Evolutionary conservation across 2,113 vertebrate genomes (phyloP).

Genomic region (Cynocephalus volans): DNA sequence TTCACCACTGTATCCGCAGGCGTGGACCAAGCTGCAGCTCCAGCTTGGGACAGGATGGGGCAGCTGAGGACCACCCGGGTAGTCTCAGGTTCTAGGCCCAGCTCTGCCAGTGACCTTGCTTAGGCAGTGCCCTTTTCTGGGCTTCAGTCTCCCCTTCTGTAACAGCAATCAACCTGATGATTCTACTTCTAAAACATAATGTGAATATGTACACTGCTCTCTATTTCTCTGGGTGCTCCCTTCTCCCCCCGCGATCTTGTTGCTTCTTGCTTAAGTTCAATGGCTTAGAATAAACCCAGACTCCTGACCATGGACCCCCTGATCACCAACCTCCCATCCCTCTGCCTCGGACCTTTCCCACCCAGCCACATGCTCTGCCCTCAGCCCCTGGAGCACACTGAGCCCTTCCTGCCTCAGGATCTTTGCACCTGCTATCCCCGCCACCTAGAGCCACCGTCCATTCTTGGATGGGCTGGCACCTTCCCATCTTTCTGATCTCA

Average conservation of each 20-base stretch:
- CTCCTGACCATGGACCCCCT: neutral
- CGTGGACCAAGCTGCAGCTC: neutral
- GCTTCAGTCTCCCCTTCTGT: neutral
- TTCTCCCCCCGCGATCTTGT: neutral
- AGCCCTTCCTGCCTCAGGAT: neutral
- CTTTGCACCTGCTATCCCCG: neutral
- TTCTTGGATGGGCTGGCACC: neutral
- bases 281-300: neutral
- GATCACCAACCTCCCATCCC: neutral
- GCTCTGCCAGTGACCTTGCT: neutral
- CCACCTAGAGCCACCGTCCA: neutral
- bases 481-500: constrained; percentile 8
- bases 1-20: neutral
- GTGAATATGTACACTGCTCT: neutral
- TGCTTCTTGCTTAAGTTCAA: neutral
- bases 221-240: neutral
- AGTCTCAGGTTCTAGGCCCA: neutral
- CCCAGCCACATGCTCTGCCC: rapidly evolving
- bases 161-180: neutral
- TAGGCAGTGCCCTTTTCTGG: neutral
- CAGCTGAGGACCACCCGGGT: neutral
- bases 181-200: neutral
- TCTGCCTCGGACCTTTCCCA: neutral
- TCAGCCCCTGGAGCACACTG: neutral
- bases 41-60: neutral